Evolutionary conservation across 2,888 invertebrate genomes (phyloP).

Genomic region (Rhorus exstirpatorius): DNA sequence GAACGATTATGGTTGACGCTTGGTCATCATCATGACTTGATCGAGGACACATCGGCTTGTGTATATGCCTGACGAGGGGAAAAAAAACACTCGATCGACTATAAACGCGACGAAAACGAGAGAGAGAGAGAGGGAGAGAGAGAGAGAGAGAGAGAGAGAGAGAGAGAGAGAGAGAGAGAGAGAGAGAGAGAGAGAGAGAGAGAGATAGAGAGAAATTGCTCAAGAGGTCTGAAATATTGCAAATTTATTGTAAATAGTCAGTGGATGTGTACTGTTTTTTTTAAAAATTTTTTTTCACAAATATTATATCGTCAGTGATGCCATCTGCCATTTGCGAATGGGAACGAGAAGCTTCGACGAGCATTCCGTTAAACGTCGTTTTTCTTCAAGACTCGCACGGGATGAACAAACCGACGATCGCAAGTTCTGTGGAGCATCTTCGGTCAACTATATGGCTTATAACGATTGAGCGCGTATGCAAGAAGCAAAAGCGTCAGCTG

Average conservation of each 20-base stretch:
- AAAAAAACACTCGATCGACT: constrained; percentile 26
- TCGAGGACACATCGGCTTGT: constrained; percentile 34
- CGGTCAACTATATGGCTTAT: constrained; percentile 47
- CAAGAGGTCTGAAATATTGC: constrained; percentile 70
- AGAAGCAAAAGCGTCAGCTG: constrained; percentile 72
- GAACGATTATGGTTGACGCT: constrained; percentile 25
- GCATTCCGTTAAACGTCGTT: constrained; percentile 69
- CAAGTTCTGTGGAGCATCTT: constrained; percentile 22
- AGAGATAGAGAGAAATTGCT: too few species aligned
- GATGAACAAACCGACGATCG: constrained; percentile 8
- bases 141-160: too few species aligned
- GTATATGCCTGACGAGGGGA: constrained; percentile 12
- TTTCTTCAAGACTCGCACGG: constrained; percentile 67
- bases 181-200: background rate
- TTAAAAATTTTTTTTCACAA: constrained; percentile 29
- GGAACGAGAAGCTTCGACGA: constrained; percentile 52
- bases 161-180: too few species aligned
- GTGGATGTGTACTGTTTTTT: constrained; percentile 51
- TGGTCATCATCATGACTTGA: constrained; percentile 8
- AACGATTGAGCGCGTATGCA: constrained; percentile 74
- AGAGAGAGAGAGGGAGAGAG: too few species aligned
- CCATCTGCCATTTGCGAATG: constrained; percentile 60
- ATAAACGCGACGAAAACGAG: constrained; percentile 24
- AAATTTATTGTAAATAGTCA: constrained; percentile 71
- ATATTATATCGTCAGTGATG: constrained; percentile 57